Conservation (phyloP, 2,888 invertebrate genomes). For the Iselma pallidipennis region DNA sequence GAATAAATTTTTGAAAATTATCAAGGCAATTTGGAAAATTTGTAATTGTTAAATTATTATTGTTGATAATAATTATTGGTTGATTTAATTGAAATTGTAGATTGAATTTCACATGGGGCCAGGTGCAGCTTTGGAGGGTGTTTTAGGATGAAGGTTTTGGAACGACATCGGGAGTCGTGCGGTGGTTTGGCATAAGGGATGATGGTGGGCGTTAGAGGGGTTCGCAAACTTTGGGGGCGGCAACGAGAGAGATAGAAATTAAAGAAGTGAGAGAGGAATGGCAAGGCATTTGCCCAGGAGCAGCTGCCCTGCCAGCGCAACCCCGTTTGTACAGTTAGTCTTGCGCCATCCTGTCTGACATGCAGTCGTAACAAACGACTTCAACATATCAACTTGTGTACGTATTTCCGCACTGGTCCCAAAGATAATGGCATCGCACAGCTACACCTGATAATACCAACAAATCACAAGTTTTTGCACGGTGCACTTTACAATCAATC, state of each 20-base stretch:
- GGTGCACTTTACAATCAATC: constrained; percentile 27
- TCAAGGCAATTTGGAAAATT: too few species aligned
- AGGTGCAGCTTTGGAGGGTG: constrained; percentile 4
- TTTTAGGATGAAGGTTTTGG: constrained; percentile 14
- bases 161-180: constrained; percentile 12
- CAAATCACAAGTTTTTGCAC: constrained; percentile 32
- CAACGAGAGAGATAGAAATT: constrained; percentile 31
- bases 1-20: too few species aligned
- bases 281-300: constrained; percentile 50
- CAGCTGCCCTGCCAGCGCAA: constrained; percentile 50
- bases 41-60: too few species aligned
- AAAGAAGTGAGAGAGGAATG: constrained; percentile 36
- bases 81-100: background rate
- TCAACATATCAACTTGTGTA: constrained; percentile 40
- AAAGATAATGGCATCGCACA: constrained; percentile 38
- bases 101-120: background rate
- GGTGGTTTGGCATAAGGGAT: constrained; percentile 18
- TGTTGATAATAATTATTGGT: background rate
- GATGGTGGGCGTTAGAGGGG: constrained; percentile 22
- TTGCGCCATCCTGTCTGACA: constrained; percentile 48
- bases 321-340: constrained; percentile 50
- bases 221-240: constrained; percentile 33
- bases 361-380: constrained; percentile 45
- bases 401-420: constrained; percentile 35
- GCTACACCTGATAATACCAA: constrained; percentile 30